Base-by-base conservation (phyloP, 2,797 vertebrate species). In the Emys orbicularis region DNA sequence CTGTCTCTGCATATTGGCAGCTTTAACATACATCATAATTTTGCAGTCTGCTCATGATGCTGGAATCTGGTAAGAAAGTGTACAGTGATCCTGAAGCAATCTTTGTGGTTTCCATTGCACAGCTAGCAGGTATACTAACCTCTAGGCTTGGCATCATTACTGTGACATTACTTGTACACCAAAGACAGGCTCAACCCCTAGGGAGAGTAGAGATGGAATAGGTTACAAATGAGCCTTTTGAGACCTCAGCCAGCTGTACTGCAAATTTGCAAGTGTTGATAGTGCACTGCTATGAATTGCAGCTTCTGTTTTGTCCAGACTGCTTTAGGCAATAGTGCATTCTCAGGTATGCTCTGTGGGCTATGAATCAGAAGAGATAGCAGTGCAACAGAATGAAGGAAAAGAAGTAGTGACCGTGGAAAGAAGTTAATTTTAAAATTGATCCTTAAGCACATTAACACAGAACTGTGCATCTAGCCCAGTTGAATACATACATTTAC, bases 241-340 rank as follows among this genome's bases (percentile, higher is more conserved):
- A 61, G 94, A 89, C 52, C 27, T 15, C 79, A 57, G 81, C 53
- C 94, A 92, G 95, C 94, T 91, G 94, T n/a, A 52, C 91, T 0
- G 4, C 52, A 56, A 41, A 21, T 81, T 31, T 81, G 89, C 4
- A 6, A 83, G 85, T 79, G 13, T 44, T 2, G 86, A 41, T 2
- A 8, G 1, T 23, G 2, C 59, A 49, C 6, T 2, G 0, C 76
- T 31, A 56, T 3, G 57, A n/a, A 25, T 1, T 1, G 9, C 23
- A 0, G 86, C 37, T 80, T 27, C 92, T 92, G 91, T 81, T 96
- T 93, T 95, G 86, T 82, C 87, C 8, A 8, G 79, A 76, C 65
- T 83, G 91, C 94, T 85, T 3, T 10, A 56, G 92, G 94, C 94
- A 3, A 93, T 15, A 44, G 10, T 13, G 2, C 53, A 34, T 52